Base-by-base conservation (phyloP, 2,797 vertebrate genomes). In the Eutrigla gurnardus region DNA sequence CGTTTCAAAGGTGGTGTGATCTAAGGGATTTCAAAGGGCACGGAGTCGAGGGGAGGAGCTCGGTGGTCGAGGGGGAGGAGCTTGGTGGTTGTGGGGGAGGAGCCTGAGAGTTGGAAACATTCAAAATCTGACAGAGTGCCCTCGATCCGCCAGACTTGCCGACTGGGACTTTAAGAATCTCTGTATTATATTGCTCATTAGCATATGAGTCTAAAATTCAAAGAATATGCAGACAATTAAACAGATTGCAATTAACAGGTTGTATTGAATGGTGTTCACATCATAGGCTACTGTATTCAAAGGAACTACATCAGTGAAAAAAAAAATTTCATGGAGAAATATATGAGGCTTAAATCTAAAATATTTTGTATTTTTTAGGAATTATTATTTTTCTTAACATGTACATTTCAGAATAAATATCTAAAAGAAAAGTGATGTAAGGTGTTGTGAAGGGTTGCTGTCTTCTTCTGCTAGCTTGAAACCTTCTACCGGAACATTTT, bases 401-500 rank as follows among this genome's bases (percentile, higher is more conserved):
- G 1, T 10, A 43, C 42, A 61, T 18, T 45, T 52, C 25, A 10
- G 13, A 52, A 52, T 59, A 59, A 32, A 65, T 39, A 49, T 18
- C 25, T 3, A 14, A 47, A 7, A 15, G n/a, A n/a, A 3, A 43
- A 25, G 25, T 25, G 12, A 25, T 66, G 1, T 40, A 3, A 59
- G 18, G 18, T 60, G n/a, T 17, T 33, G 13, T 32, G 33, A 65
- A 49, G 10, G 8, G 15, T 5, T 33, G 32, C 18, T 18, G 49
- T 66, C 33, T 49, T 36, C 13, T 17, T 58, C 8, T 55, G 39
- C 35, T 68, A 0, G 1, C 33, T 52, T 8, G 25, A 13, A 74
- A 54, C 46, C 62, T 54, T 55, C n/a, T 32, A 33, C n/a, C 18
- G 7, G 66, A 65, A 60, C 13, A 12, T 36, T 59, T 46, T n/a